Base-by-base conservation (phyloP, 2,113 vertebrate species). In the Gobiocypris rarus region DNA sequence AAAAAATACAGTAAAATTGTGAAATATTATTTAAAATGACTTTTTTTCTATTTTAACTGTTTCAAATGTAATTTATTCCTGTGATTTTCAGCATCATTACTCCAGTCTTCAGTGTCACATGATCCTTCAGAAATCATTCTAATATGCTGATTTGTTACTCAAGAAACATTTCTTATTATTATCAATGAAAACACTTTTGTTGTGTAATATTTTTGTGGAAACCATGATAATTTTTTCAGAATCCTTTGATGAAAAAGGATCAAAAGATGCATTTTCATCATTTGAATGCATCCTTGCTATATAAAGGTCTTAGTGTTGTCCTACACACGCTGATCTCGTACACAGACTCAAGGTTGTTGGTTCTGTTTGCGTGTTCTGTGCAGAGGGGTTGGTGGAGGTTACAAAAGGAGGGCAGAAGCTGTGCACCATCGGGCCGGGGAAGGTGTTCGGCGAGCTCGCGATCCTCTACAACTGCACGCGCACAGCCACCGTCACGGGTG, bases 391-490 rank as follows among this genome's bases (percentile, higher is more conserved):
- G 87, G 93, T 94, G 14, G 92, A 94, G 81, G 93, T 94, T 52
- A 90, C 90, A 0, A 94, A 93, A 87, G 90, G 91, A 31, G 90
- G 85, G 0, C 90, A 91, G 85, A 93, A 91, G 48, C 83, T 93
- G 2, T 95, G 93, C 83, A 87, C 65, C 86, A 94, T 95, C 13
- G 89, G 87, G 0, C 91, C 89, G 0, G 93, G 91, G 0, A 94
- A 90, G 6, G 93, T 94, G n/a, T 94, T 94, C 10, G 94, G 94
- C 54, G 93, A 95, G 28, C 86, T 95, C 38, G 94, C 94, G 5
- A 92, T 95, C 75, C 88, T 94, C 34, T 95, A 95, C 89, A 94
- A 95, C 91, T 94, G 94, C 89, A 95, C 93, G 2, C 92, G 94
- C 80, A 95, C 94, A 0, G 94, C 94, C 0, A 92, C 92, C 0